These are phyloP conservation scores for Zoanthus sociatus DNA, from an alignment of 92 coral and sea anemone species.

Conservation along the genomic window DNA sequence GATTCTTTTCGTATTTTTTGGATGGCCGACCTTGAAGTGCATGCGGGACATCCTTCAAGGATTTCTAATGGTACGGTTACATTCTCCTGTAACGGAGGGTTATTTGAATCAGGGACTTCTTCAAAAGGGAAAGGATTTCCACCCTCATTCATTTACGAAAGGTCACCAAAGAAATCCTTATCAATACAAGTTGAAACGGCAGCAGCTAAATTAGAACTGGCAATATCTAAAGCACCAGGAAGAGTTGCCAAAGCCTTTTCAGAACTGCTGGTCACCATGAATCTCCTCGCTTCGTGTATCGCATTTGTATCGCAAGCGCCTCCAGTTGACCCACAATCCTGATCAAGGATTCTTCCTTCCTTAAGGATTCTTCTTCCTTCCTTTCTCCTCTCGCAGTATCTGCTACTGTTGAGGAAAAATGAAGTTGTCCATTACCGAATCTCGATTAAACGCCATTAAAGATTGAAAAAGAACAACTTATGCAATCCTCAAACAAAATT, in stretches of 20 bases:
- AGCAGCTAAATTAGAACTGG: not conserved
- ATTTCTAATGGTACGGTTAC: no score
- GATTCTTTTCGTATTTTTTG: not conserved
- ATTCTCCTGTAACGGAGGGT: no score
- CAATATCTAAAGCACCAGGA: not conserved
- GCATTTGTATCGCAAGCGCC: not conserved
- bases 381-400: not conserved
- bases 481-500: no score
- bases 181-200: not conserved
- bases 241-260: not conserved
- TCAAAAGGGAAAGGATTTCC: no score
- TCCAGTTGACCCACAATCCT: not conserved
- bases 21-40: not conserved
- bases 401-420: not conserved
- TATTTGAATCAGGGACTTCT: no score
- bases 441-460: no score
- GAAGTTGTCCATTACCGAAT: no score
- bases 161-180: no score
- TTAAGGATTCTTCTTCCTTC: no score
- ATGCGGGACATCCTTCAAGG: not conserved
- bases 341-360: not conserved
- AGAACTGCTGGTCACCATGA: not conserved
- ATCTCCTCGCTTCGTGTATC: not conserved
- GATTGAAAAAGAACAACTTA: no score
- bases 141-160: no score